Percentiles rank a stretch among this genome's conserved stretches.
These are phyloP conservation scores for Platalea minor DNA, from an alignment of 2,797 vertebrate species.

Conservation along the genomic window DNA sequence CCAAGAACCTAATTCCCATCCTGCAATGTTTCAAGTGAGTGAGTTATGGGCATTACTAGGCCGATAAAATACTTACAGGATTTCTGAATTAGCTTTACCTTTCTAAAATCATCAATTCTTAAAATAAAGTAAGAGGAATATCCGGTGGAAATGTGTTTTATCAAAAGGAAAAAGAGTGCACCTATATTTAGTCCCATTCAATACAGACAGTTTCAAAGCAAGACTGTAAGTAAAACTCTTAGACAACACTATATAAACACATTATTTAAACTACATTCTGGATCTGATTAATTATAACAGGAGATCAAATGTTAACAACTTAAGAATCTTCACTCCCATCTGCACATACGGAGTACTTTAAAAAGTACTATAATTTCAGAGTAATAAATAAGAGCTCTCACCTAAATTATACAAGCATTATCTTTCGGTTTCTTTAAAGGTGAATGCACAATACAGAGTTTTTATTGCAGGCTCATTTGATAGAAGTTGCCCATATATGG, in stretches of 20 bases:
- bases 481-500: constrained; percentile 67
- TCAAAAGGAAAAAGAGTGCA: constrained; percentile 54
- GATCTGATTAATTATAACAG: constrained; percentile 68
- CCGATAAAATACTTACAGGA: constrained; percentile 63
- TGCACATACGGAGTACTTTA: constrained; percentile 37
- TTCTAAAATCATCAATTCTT: constrained; percentile 53
- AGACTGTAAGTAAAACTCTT: constrained; percentile 28
- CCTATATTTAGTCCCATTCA: constrained; percentile 36
- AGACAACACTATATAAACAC: constrained; percentile 32
- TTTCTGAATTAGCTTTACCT: constrained; percentile 54
- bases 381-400: constrained; percentile 64
- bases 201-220: constrained; percentile 14
- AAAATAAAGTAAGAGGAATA: constrained; percentile 59
- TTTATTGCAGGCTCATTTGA: constrained; percentile 48
- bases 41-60: constrained; percentile 45
- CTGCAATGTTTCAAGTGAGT: constrained; percentile 52
- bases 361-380: constrained; percentile 55
- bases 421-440: constrained; percentile 38
- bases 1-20: constrained; percentile 62
- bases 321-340: constrained; percentile 61
- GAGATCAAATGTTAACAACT: constrained; percentile 74
- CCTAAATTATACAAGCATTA: constrained; percentile 41
- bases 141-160: constrained; percentile 58
- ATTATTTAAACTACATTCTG: constrained; percentile 60
- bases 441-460: constrained; percentile 8